Base-by-base conservation (phyloP, 92 coral and sea anemone species). In the Epizoanthus fatuus region DNA sequence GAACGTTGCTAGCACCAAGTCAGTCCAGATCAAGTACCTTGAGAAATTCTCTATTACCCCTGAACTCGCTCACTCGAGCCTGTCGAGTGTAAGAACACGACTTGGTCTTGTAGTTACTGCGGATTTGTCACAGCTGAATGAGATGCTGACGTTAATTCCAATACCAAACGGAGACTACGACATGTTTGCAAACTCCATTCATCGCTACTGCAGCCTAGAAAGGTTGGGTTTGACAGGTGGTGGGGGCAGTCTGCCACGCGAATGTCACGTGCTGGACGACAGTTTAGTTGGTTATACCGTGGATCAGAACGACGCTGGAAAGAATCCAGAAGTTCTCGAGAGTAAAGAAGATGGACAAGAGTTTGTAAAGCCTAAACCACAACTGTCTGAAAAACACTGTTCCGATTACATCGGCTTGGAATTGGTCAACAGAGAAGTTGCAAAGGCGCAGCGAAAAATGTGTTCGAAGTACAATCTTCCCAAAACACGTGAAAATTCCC, bases 121-220 rank as follows among this genome's bases (percentile, higher is more conserved):
- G 0, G 83, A 90, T 53, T 87, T 91, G 51, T 83, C 69, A 70
- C 56, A 80, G 16, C 55, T 81, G 2, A 65, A 69, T 22, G 92
- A 86, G 42, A 81, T 42, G 1, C 69, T 94, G 57, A 94, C 95
- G 39, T 87, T 94, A 9, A 87, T 94, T 29, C 90, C 89, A 5
- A 72, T 94, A 10, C 92, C 93, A 1, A 73, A 74, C 47, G 95
- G 98, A 3, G 72, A 89, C 29, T 92, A 94, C 58, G 95, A 94
- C 35, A n/a, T 73, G 39, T 63, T 81, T 42, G 83, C 83, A 64
- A 84, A 76, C 0, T 45, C 77, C 69, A 68, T 92, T 57, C 85
- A 84, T 80, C 85, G 90, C 79, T 92, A 86, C 75, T 90, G 93
- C 64, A 84, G 95, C 9, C 86, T 94, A 11, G 93, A 90, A 62